Conservation (phyloP, 2,888 invertebrate genomes). For the Metacarcinus magister region DNA sequence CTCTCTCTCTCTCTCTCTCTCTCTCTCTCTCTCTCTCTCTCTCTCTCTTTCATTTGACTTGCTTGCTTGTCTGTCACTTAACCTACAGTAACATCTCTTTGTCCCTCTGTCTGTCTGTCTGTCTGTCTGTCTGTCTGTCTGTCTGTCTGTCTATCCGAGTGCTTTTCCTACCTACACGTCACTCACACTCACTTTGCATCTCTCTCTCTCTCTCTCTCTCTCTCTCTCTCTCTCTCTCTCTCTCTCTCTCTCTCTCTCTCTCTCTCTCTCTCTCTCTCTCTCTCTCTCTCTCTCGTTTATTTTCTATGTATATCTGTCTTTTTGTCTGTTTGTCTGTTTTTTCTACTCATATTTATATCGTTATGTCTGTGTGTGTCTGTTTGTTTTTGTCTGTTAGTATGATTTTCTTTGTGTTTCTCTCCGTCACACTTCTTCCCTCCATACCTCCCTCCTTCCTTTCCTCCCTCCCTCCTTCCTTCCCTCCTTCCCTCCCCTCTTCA, state of each 20-base stretch:
- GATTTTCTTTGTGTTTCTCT: not conserved
- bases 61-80: not conserved
- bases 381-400: too few relatives aligned
- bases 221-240: not conserved
- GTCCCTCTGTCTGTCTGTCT: not conserved
- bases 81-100: not conserved
- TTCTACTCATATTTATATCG: not conserved
- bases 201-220: not conserved
- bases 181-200: not conserved
- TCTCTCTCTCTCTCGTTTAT: not conserved
- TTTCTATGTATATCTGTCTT: not conserved
- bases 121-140: not conserved
- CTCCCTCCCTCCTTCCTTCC: not conserved
- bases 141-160: constrained; percentile 35
- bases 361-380: too few relatives aligned
- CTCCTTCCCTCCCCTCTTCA: not conserved
- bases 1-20: not conserved
- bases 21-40: not conserved
- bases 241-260: not conserved
- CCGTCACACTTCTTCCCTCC: not conserved
- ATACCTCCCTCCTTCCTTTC: not conserved
- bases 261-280: constrained; percentile 14
- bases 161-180: not conserved
- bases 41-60: not conserved
- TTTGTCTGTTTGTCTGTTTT: not conserved